These are phyloP conservation scores for Ephydatia muelleri DNA, from an alignment of 37 sponge, comb jelly and placozoan species.

Conservation along the genomic window DNA sequence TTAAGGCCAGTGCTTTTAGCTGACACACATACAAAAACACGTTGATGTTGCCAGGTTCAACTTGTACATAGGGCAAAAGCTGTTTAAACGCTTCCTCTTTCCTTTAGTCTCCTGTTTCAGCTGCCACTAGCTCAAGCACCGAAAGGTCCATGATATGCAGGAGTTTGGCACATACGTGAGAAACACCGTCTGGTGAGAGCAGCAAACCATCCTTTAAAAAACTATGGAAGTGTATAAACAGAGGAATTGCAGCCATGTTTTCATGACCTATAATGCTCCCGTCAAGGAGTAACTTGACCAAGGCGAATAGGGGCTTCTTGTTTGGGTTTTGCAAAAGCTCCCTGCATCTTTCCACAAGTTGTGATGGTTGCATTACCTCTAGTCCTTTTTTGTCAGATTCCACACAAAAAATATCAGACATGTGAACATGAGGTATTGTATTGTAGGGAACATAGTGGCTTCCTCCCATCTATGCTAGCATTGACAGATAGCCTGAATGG, in stretches of 20 bases:
- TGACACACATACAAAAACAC: too few species aligned
- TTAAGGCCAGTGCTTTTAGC: too few species aligned
- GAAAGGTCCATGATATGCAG: neutral
- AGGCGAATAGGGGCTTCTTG: neutral
- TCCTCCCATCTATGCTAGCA: neutral
- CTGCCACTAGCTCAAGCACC: neutral
- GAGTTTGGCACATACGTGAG: neutral
- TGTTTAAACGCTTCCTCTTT: neutral
- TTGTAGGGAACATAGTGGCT: neutral
- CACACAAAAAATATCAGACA: neutral
- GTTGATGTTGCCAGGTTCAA: too few species aligned
- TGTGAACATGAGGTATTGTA: neutral
- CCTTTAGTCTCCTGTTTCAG: neutral
- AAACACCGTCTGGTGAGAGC: neutral
- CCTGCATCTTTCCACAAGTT: too few species aligned
- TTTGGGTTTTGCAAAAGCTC: too few species aligned
- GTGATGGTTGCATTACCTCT: too few species aligned
- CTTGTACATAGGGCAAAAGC: neutral
- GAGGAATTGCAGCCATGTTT: neutral
- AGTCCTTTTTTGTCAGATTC: neutral
- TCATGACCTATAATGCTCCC: neutral
- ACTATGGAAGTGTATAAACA: too few species aligned
- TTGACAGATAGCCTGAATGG: neutral
- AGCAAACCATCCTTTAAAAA: neutral
- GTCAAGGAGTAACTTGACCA: neutral